Conservation (phyloP, 2,113 vertebrate genomes). For the Entomyzon cyanotis region DNA sequence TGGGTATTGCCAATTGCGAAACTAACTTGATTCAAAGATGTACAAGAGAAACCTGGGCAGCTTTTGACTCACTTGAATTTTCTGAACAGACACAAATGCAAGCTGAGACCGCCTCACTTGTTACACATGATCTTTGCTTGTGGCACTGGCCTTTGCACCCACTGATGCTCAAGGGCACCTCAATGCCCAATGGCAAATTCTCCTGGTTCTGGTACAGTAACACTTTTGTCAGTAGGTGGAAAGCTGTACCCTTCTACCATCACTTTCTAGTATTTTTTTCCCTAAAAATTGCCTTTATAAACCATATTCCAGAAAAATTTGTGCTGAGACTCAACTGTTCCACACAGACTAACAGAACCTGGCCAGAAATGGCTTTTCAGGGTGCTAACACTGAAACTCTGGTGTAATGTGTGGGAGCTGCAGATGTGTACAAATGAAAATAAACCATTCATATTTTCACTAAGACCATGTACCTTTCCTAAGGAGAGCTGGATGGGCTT, state of each 20-base stretch:
- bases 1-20: neutral
- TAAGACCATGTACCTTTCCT: neutral
- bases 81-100: neutral
- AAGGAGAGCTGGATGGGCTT: neutral
- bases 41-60: neutral
- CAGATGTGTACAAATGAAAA: neutral
- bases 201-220: neutral
- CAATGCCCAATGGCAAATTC: neutral
- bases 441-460: neutral
- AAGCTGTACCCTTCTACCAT: neutral
- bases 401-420: neutral
- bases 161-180: neutral
- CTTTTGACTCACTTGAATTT: neutral
- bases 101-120: neutral
- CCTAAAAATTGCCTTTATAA: neutral
- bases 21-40: accelerated
- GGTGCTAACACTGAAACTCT: neutral
- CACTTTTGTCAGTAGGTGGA: neutral
- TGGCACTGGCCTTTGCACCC: neutral
- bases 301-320: neutral
- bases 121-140: neutral
- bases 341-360: neutral
- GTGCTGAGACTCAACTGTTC: neutral
- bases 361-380: neutral
- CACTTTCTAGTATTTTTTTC: neutral